A percentile compares a stretch with the other conserved stretches of the same genome.
phyloP scores from a whole-genome alignment of 2,113 vertebrate species.

The Bungarus multicinctus region DNA sequence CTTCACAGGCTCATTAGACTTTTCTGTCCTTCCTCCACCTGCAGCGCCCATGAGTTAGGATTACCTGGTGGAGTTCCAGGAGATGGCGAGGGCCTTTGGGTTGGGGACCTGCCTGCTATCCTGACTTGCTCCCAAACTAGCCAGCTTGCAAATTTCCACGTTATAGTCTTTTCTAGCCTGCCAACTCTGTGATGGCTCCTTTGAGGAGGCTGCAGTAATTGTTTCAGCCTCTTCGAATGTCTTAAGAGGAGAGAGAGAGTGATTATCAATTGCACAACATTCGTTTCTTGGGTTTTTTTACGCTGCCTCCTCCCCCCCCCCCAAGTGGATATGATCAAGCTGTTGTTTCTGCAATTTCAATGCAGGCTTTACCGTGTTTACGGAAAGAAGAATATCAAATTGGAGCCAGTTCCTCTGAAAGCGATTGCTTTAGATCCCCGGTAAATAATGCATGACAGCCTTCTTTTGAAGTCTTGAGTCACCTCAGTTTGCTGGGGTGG shows the following conservation, averaged over 20 bases:
- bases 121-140: neutral
- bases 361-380: conserved; percentile 91
- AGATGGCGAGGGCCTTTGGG: neutral
- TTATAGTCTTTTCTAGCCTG: neutral
- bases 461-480: too few relatives aligned
- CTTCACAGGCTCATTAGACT: neutral
- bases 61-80: neutral
- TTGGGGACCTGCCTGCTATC: neutral
- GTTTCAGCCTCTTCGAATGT: neutral
- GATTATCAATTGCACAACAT: neutral
- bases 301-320: too few relatives aligned
- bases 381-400: conserved; percentile 90
- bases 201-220: neutral
- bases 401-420: conserved; percentile 89
- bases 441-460: conserved; percentile 59
- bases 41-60: neutral
- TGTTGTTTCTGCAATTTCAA: neutral
- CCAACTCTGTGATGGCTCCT: neutral
- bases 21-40: neutral
- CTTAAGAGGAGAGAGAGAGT: neutral
- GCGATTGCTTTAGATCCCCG: conserved; percentile 87
- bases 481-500: neutral
- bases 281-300: neutral
- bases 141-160: neutral
- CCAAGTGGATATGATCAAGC: neutral